Base-by-base conservation (phyloP, 1,140 invertebrate species). In the Anthonomus grandis region DNA sequence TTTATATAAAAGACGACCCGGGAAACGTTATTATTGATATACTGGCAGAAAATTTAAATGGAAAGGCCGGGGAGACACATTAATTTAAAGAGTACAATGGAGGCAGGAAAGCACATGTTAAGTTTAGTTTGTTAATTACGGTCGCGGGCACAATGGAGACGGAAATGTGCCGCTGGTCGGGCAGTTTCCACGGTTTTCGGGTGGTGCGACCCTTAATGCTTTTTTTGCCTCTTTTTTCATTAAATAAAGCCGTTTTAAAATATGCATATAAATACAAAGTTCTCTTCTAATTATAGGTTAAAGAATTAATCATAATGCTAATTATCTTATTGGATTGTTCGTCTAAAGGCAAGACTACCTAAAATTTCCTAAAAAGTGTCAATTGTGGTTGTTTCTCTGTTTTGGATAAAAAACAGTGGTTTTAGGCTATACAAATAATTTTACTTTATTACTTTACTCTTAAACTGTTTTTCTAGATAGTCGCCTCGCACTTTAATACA, bases 111-210 rank as follows among this genome's bases (percentile, higher is more conserved):
- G 71, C 71, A 73, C 71, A 73, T 73, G 71, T 73, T 73, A 72
- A 72, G 71, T 73, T 73, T 73, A 73, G 71, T 73, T 73, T 72
- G 70, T 73, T 73, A 73, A 73, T 73, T 72, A 73, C 65, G 68
- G 66, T 66, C 64, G 69, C 65, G 66, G 63, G 64, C 64, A 73
- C 71, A 73, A 73, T 73, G 70, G 71, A 57, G 60, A 65, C 69
- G 69, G 69, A 71, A 71, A 71, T 70, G 64, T 69, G 66, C 31
- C 62, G 66, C 66, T 69, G 67, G 66, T 66, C 67, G 59, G 57
- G 60, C 63, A 60, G 65, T 67, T 67, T 66, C 65, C 64, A 63
- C 63, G 60, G 63, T 60, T 60, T 61, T 64, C 60, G 62, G 57
- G 49, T 53, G 42, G 42, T 25, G 25, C 49, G 42, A 13, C 41